Evolutionary conservation across 2,113 vertebrate species (phyloP).

Genomic region (Phrynosoma platyrhinos): DNA sequence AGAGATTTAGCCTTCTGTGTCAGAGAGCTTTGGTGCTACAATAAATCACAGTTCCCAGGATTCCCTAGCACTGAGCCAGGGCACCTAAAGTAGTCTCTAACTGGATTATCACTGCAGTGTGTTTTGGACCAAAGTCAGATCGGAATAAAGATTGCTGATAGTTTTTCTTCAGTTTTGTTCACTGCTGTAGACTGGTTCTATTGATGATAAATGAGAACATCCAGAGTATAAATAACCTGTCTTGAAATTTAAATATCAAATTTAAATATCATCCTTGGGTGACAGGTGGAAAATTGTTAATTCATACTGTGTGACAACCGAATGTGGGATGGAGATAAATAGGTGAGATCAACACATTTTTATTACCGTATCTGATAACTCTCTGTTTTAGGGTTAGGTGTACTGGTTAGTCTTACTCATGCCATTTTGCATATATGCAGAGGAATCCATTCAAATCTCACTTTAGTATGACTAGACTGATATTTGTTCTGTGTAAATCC

Average conservation of each 20-base stretch:
- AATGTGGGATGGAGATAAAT: neutral
- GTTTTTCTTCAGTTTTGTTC: neutral
- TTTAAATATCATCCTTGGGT: neutral
- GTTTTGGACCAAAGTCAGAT: neutral
- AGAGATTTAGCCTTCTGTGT: too few species aligned
- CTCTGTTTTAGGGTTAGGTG: neutral
- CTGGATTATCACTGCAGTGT: too few species aligned
- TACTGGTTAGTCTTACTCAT: neutral
- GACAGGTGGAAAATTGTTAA: neutral
- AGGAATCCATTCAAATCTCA: constrained; percentile 35
- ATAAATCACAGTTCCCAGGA: too few species aligned
- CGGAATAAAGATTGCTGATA: neutral
- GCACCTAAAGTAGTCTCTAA: too few species aligned
- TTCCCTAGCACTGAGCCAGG: too few species aligned
- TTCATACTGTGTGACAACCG: constrained; percentile 29
- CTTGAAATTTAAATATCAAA: neutral
- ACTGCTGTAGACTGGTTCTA: neutral
- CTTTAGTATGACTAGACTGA: constrained; percentile 13
- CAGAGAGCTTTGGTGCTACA: too few species aligned
- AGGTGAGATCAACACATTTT: neutral
- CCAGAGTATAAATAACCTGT: neutral
- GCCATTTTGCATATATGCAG: constrained; percentile 2
- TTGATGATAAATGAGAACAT: neutral
- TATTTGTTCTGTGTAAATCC: neutral
- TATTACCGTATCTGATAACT: neutral